These are phyloP conservation scores for Rhynchotus rufescens DNA, from an alignment of 2,797 vertebrate species.

Conservation along the genomic window DNA sequence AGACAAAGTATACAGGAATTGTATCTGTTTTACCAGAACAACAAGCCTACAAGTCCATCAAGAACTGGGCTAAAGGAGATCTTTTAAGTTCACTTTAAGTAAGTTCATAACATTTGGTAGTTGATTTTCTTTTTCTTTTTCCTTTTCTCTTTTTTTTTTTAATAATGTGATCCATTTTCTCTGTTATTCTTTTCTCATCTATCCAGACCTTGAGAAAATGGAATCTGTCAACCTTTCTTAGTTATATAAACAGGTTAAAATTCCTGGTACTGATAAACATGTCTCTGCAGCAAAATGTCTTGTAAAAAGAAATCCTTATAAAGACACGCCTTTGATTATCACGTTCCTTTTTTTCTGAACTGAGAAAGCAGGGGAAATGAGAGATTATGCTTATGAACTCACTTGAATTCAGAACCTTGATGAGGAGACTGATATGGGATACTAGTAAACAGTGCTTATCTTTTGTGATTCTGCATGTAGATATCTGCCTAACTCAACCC, in stretches of 20 bases:
- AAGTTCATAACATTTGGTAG: background rate
- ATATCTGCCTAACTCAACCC: background rate
- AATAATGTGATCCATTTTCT: background rate
- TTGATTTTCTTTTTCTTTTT: background rate
- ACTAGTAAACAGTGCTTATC: background rate
- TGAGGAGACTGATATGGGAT: background rate
- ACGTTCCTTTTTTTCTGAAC: background rate
- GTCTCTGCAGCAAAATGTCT: background rate
- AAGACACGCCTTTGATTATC: background rate
- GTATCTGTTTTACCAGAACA: background rate
- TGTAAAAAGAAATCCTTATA: background rate
- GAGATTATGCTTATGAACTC: background rate
- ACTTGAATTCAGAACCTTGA: background rate
- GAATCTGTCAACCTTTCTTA: background rate
- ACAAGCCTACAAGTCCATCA: background rate
- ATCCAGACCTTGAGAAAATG: background rate
- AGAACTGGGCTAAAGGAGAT: background rate
- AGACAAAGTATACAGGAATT: background rate
- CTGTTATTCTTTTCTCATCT: background rate
- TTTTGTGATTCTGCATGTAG: background rate
- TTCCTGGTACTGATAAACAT: background rate
- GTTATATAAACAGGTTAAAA: background rate
- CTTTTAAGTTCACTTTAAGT: background rate
- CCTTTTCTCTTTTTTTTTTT: background rate
- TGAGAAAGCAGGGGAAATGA: rapidly evolving